Evolutionary conservation across 1,140 invertebrate genomes (phyloP).

Genomic region (Drosophila ficusphila): DNA sequence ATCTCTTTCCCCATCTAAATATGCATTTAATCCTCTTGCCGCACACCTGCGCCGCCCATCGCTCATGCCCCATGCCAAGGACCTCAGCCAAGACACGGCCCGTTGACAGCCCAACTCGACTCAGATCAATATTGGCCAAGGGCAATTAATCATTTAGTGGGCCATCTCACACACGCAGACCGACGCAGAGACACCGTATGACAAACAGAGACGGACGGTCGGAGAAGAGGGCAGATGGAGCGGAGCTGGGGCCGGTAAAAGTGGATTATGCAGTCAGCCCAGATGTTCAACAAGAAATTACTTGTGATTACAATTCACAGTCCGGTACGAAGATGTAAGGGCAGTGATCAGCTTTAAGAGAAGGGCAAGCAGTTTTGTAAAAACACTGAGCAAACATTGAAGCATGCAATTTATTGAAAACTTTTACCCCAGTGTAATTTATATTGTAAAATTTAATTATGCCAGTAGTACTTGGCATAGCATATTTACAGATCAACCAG

Average conservation of each 20-base stretch:
- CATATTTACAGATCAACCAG: background rate
- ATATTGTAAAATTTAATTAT: too few relatives aligned
- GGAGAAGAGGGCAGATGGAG: background rate
- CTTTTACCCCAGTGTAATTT: too few relatives aligned
- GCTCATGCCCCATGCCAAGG: conserved; percentile 17
- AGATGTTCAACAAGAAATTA: conserved; percentile 46
- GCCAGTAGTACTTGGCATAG: background rate
- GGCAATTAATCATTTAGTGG: conserved; percentile 56
- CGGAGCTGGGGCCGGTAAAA: conserved; percentile 1
- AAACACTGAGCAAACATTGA: too few relatives aligned
- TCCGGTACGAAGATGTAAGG: conserved; percentile 1
- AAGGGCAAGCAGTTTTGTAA: too few relatives aligned
- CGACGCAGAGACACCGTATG: conserved; percentile 16
- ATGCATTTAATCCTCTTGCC: conserved; percentile 33
- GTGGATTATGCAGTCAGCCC: conserved; percentile 65
- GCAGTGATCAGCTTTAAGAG: too few relatives aligned
- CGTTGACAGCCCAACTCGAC: conserved; percentile 40
- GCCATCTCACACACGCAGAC: conserved; percentile 2
- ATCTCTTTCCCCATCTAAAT: conserved; percentile 21
- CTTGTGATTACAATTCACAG: conserved; percentile 33
- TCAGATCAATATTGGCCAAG: conserved; percentile 48
- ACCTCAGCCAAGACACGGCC: conserved; percentile 2
- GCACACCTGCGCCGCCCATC: conserved; percentile 32
- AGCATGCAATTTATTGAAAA: too few relatives aligned
- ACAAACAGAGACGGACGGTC: background rate